Evolutionary conservation across 2,888 invertebrate genomes (phyloP), one percentile per base, ranked within the genome.

Genomic region (Lasioglossum pauxillum): DNA sequence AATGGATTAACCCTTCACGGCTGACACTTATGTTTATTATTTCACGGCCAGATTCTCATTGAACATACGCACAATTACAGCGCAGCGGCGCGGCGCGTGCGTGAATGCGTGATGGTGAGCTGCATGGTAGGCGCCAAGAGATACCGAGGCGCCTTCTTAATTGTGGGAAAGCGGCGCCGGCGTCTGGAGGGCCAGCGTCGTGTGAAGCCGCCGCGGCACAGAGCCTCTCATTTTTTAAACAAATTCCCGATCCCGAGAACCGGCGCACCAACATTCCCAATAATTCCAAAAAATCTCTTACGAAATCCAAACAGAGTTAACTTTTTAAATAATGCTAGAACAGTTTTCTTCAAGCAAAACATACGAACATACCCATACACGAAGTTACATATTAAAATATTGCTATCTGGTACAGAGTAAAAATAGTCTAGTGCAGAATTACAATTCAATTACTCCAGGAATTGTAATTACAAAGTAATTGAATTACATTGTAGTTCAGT

Each of bases 101-200:
- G 88, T 89, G 88, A 90, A 89, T 84, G 88, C 85, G 80, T 86
- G 83, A 82, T 75, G 78, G 83, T 89, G 87, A 86, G 74, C 82
- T 89, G 89, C 83, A 80, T 88, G 80, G 87, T 89, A 91, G 93
- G 93, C 94, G 93, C 93, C 93, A 91, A 92, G 91, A 92, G 93
- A 94, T 94, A 93, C 91, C 89, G 82, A 89, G 92, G 93, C 93
- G 93, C 94, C 93, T 93, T 91, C 88, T 91, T 91, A 92, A 94
- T 92, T 94, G 94, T 94, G 94, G 94, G 94, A 94, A 93, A 94
- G 69, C 90, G 91, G 86, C 91, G 92, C 91, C 91, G 90, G 91
- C 90, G 93, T 93, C 92, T 92, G 80, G 90, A 91, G 87, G 88
- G 31, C 79, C 80, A 35, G 67, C 82, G 81, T 83, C 88, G 86